Evolutionary conservation across 2,113 vertebrate genomes (phyloP), one percentile per base, ranked within the genome.

Genomic region (Chitala chitala): DNA sequence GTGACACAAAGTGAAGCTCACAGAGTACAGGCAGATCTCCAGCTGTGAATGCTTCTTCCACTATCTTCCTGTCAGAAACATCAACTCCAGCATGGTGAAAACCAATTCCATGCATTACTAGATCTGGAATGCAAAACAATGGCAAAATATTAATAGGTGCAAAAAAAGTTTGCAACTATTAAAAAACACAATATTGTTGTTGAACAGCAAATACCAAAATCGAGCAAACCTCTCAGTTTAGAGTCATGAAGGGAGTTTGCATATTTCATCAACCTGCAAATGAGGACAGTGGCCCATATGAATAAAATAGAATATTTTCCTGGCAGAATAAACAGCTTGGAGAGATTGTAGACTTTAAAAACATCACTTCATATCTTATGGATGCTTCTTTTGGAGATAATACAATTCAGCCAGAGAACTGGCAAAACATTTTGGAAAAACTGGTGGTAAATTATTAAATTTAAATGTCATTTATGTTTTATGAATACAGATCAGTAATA

Each of bases 1-100:
- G 38, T 36, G 63, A 20, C 13, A 50, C 26, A 64, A 51, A 59
- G 40, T 33, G 44, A 63, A 80, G 86, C 96, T 94, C 88, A 99
- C 97, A 99, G 79, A 99, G 94, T 69, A 96, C 95, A 71, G 95
- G 96, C 63, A 99, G 78, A 79, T 96, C 95, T 89, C 94, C 96
- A 66, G 69, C 36, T 63, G 86, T 90, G 84, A 99, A 99, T 77
- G 91, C 89, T 73, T 85, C 83, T 91, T 99, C 97, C 78, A 96
- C 86, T 80, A 88, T 29, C 89, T 95, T 98, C 82, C 97, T 93
- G 78, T 99, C 97, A 10, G 93, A 92, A 29, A 94, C 2, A 46
- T 94, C 95, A 84, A 98, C 86, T 36, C 97, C 97, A 78, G 97
- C 97, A 75, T 99, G 97, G 86, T 99, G 96, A 84, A 92, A 99